Conservation (phyloP, 2,888 invertebrate genomes). For the Entomobrya proxima region DNA sequence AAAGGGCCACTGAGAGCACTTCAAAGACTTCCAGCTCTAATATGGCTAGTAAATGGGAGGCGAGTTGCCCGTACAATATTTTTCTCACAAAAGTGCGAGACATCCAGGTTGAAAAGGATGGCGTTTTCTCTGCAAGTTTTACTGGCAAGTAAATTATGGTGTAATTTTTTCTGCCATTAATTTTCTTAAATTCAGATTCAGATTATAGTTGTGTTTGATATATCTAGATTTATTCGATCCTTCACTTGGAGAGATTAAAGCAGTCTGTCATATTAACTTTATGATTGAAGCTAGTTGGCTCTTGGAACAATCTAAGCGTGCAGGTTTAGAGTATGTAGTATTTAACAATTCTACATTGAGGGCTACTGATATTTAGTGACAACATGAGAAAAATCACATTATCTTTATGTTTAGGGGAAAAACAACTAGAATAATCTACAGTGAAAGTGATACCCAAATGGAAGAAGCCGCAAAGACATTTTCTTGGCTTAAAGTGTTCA, state of each 20-base stretch:
- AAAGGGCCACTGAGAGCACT: neutral
- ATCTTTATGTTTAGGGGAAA: no score
- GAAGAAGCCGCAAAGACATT: slow-evolving; percentile 79
- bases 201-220: slow-evolving; percentile 28
- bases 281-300: slow-evolving; percentile 95
- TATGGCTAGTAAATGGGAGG: slow-evolving; percentile 83
- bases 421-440: slow-evolving; percentile 87
- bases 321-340: slow-evolving; percentile 82
- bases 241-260: slow-evolving; percentile 85
- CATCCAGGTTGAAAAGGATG: slow-evolving; percentile 40
- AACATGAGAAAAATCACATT: no score
- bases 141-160: slow-evolving; percentile 40
- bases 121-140: slow-evolving; percentile 58
- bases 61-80: slow-evolving; percentile 85
- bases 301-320: slow-evolving; percentile 88
- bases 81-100: slow-evolving; percentile 82
- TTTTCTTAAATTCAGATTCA: neutral
- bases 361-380: no score
- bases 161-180: neutral
- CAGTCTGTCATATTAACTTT: slow-evolving; percentile 92
- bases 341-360: slow-evolving; percentile 9
- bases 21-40: slow-evolving; percentile 75
- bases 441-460: slow-evolving; percentile 84
- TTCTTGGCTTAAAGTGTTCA: slow-evolving; percentile 82
- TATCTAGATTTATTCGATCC: slow-evolving; percentile 85